Base-by-base conservation (phyloP, 2,113 vertebrate species). In the Aphyosemion australe region DNA sequence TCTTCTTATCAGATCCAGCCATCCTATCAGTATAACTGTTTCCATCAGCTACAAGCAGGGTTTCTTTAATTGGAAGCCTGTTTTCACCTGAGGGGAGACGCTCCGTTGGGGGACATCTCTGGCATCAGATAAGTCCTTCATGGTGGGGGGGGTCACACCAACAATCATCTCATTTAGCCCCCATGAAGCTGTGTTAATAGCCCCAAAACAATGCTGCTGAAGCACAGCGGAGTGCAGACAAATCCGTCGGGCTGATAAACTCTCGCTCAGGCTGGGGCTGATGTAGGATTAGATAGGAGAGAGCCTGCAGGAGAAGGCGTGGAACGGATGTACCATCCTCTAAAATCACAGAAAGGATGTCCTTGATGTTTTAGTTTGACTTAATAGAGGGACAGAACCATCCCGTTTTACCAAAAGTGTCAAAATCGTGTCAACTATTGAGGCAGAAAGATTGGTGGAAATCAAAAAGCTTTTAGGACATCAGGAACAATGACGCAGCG, bases 51-150 rank as follows among this genome's bases (percentile, higher is more conserved):
- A 77, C 73, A 69, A 12, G 69, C 70, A 65, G 78, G 62, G 67
- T 72, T 78, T 67, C 67, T 83, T 76, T 82, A 89, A 87, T 89
- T 84, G 80, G 62, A 51, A 85, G 76, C 70, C 63, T 48, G 86
- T 67, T 52, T 74, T 69, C 68, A 78, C 86, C 86, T 65, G 42
- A 61, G 70, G 83, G 72, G 13, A 67, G 50, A 53, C 7, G 8
- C 58, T 80, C 61, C 69, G 57, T 43, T 61, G 69, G 60, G 48
- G 48, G 69, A 74, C 49, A 60, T 57, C 34, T 66, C 66, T 39
- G 76, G 66, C 53, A 54, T 75, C 49, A 76, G 65, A 78, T 78
- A 37, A 51, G 72, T 61, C 68, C 59, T 68, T 79, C 65, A 74
- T 37, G 50, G 71, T 41, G 20, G 47, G 31, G 26, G 52, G 78